phyloP scores from a whole-genome alignment of 2,113 vertebrate species.

The Limnothrissa miodon region DNA sequence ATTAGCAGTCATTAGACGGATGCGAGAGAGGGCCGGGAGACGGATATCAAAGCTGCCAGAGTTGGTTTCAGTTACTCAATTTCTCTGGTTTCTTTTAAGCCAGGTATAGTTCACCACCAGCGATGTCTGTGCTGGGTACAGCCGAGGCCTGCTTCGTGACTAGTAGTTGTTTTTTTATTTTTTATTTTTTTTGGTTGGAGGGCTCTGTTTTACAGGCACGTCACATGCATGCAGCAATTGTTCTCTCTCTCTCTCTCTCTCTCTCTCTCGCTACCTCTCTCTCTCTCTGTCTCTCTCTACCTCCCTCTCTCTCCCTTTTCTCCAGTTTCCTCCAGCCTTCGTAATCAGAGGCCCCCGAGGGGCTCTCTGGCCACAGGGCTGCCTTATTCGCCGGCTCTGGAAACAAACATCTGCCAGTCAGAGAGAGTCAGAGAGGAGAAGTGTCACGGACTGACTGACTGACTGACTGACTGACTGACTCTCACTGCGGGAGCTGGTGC shows the following conservation, averaged over 20 bases:
- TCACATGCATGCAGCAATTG: not conserved
- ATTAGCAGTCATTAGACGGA: constrained; percentile 9
- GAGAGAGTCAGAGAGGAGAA: not conserved
- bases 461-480: not conserved
- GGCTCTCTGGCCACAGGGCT: not conserved
- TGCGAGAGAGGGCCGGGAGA: not conserved
- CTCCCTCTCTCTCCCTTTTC: not conserved
- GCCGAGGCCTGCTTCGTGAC: not conserved
- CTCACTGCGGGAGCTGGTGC: no score
- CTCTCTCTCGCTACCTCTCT: no score
- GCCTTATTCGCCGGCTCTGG: not conserved
- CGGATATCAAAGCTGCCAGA: not conserved
- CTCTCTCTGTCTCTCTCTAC: no score
- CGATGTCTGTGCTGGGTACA: not conserved
- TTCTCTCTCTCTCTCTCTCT: no score
- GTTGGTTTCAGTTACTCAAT: not conserved
- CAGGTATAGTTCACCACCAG: not conserved
- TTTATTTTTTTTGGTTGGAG: no score
- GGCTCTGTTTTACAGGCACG: not conserved
- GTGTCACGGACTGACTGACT: not conserved
- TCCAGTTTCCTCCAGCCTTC: not conserved
- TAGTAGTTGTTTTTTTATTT: not conserved
- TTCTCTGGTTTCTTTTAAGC: not conserved
- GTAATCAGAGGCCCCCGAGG: not conserved
- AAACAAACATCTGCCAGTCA: not conserved